Evolutionary conservation across 1,140 invertebrate species (phyloP), one percentile per base, ranked within the genome.

Genomic region (Berghia stephanieae): DNA sequence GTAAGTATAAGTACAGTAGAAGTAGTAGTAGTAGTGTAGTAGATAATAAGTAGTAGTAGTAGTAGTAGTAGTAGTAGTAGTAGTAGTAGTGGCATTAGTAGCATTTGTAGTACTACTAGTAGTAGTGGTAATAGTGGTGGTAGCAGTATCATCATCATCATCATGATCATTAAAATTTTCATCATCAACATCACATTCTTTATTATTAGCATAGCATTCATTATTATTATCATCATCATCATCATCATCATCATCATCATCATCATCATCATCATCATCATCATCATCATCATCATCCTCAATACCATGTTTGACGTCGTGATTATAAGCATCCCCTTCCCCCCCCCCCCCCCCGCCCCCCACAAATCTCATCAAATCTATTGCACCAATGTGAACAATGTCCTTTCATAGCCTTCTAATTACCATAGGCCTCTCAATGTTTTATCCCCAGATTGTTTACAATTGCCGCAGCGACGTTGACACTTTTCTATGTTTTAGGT

Each of bases 241-340:
- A 24, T 42, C 60, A 73, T 36, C 42, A 55, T 75, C 42, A 73
- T 36, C 43, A 74, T 27, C 24, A 49, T 40, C 69, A 74, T 78
- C 69, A 55, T 73, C 76, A 34, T 49, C 67, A 46, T 77, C 76
- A 74, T 77, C 67, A 49, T 72, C 40, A 43, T 77, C 76, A 43
- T 77, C 76, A 40, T 52, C 49, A 1, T 52, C 1, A 52, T 52
- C 49, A 52, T 52, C 49, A 24, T 52, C 49, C 1, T 52, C 49
- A 24, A 18, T 24, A 1, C 24, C 49, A 24, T 52, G 16, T 18
- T 52, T 71, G 38, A 42, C 34, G n/a, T 68, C 31, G n/a, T 70
- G 16, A 36, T 71, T 68, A 36, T 75, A 31, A 31, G 8, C 42
- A 27, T 16, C 27, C 21, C 36, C 34, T 31, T 70, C 49, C 13